Evolutionary conservation across 2,797 vertebrate genomes (phyloP), one percentile per base, ranked within the genome.

Genomic region (Xenopus petersii): DNA sequence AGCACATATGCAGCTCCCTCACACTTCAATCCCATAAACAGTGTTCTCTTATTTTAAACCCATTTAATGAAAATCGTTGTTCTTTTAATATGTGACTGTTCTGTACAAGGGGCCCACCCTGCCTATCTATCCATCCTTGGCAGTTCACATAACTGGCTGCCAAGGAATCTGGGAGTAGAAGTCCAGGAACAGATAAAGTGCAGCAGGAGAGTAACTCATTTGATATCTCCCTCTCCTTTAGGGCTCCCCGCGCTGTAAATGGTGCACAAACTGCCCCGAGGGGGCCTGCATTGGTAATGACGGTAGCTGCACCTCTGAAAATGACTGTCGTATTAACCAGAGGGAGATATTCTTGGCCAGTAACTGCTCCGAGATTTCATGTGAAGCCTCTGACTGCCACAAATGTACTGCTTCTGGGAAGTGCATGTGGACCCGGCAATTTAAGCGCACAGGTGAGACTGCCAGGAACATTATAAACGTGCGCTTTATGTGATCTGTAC

Each of bases 391-490:
- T 0, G 95, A 98, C 87, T 98, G 96, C 61, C 91, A 92, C 75
- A 95, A 96, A 85, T 98, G 96, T 81, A 95, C 94, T 0, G 91
- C 93, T 0, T 94, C 95, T 1, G 95, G 94, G 73, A 97, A 95
- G 82, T 96, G 96, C 89, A 96, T 97, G 95, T 98, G 96, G 96
- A 97, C 96, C 0, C 92, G 95, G 3, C 96, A 98, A 77, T 96
- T 98, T 87, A 97, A 98, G 83, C 93, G 95, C 76, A 97, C 95
- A 4, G 95, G 95, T 96, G 81, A 0, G 69, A 3, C 12, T 51
- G 6, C 24, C 5, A 9, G 16, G 4, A 17, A 15, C 5, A 12
- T 4, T 47, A 13, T 36, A 15, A 12, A 36, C 2, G 5, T 55
- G 15, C 17, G 12, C 10, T 10, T 55, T 30, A 30, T 30, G 26